These are phyloP conservation scores for Larimichthys polyactis DNA, from an alignment of 2,113 vertebrate genomes.

Conservation along the genomic window DNA sequence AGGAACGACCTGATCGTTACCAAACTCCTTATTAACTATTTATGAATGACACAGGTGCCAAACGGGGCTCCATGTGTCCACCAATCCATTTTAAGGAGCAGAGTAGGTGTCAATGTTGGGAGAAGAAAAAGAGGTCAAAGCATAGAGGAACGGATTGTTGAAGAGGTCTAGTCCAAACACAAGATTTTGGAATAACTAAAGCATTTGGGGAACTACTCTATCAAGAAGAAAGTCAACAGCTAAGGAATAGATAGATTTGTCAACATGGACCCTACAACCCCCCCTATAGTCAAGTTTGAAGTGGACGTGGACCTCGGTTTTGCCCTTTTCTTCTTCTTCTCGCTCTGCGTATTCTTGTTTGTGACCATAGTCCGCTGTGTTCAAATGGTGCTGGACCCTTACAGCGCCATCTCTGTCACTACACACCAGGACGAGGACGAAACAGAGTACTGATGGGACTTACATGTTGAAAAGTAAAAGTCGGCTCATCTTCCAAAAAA, in stretches of 20 bases:
- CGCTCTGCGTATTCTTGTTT: constrained; percentile 86
- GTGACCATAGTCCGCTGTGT: constrained; percentile 83
- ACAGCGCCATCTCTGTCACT: constrained; percentile 78
- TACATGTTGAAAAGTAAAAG: background rate
- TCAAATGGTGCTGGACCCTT: constrained; percentile 86
- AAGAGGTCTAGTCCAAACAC: background rate
- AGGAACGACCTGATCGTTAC: constrained; percentile 76
- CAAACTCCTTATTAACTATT: constrained; percentile 85
- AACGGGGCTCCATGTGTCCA: constrained; percentile 65
- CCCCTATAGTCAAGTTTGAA: constrained; percentile 51
- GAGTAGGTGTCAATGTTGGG: constrained; percentile 38
- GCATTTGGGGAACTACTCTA: background rate
- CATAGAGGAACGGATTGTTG: background rate
- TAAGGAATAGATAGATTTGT: background rate
- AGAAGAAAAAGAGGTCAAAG: background rate
- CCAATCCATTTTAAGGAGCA: constrained; percentile 24
- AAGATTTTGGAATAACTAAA: background rate
- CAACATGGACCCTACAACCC: constrained; percentile 69
- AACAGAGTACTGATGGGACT: constrained; percentile 62
- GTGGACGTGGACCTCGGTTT: constrained; percentile 86
- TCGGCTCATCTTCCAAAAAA: background rate
- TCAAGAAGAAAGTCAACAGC: background rate
- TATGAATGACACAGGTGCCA: constrained; percentile 76
- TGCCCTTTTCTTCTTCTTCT: constrained; percentile 83
- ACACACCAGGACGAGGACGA: constrained; percentile 83